Percentiles rank a stretch among this genome's conserved stretches.
Conservation (phyloP, 2,113 vertebrate genomes). For the Misgurnus mizolepis region DNA sequence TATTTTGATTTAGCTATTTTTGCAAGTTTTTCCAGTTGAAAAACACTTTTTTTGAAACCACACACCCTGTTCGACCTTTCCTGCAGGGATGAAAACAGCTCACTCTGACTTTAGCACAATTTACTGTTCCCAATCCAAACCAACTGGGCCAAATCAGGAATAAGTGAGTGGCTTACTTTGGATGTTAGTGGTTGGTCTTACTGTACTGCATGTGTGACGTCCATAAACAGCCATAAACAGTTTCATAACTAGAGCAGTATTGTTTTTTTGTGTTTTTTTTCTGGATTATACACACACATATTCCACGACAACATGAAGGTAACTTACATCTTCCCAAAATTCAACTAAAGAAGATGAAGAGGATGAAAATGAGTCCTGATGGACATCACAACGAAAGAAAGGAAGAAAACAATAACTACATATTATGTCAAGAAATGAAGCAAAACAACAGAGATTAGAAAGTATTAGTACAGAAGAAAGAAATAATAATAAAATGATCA, state of each 20-base stretch:
- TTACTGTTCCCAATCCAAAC: background rate
- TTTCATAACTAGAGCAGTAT: background rate
- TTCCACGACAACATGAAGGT: constrained; percentile 48
- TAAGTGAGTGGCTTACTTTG: too few species aligned
- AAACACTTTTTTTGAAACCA: background rate
- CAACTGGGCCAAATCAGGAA: background rate
- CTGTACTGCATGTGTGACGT: too few species aligned
- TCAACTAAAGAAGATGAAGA: constrained; percentile 96
- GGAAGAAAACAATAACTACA: constrained; percentile 60
- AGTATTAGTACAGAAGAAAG: background rate
- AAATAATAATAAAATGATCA: background rate
- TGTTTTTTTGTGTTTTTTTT: background rate
- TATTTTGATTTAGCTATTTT: too few species aligned
- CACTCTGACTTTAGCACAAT: background rate
- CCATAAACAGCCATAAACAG: too few species aligned
- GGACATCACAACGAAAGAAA: constrained; percentile 76
- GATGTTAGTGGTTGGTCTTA: too few species aligned
- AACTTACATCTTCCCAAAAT: constrained; percentile 98
- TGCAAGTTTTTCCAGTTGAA: too few species aligned
- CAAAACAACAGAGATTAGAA: background rate
- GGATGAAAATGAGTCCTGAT: constrained; percentile 93
- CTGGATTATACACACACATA: background rate
- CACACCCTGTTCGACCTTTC: background rate
- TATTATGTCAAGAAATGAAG: constrained; percentile 43
- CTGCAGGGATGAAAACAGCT: background rate